Conservation (phyloP, 2,888 invertebrate species). For the Lasioglossum leucozonium region DNA sequence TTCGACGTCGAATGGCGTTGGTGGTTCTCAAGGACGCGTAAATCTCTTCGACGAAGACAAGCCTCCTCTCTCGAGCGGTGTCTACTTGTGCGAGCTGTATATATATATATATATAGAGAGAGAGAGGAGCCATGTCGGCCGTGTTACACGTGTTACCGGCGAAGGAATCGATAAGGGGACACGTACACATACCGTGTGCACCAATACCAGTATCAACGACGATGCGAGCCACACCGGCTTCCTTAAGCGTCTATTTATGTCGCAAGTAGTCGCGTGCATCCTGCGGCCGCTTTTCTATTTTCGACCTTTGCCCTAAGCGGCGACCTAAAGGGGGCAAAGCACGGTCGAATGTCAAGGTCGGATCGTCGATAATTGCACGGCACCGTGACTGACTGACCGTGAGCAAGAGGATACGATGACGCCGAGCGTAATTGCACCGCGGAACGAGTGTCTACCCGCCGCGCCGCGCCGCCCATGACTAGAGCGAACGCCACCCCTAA, state of each 20-base stretch:
- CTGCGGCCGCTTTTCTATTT: slow-evolving; percentile 70
- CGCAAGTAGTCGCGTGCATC: slow-evolving; percentile 72
- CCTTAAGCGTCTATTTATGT: slow-evolving; percentile 67
- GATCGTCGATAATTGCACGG: slow-evolving; percentile 57
- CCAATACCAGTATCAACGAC: not conserved
- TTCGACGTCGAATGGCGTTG: slow-evolving; percentile 57
- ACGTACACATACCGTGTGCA: slow-evolving; percentile 12
- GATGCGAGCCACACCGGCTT: slow-evolving; percentile 30
- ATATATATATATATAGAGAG: not conserved
- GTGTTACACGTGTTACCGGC: slow-evolving; percentile 36
- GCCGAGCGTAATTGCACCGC: slow-evolving; percentile 16
- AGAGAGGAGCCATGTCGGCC: slow-evolving; percentile 1
- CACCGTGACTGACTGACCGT: slow-evolving; percentile 15
- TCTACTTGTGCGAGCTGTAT: not conserved
- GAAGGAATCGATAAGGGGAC: slow-evolving; percentile 55
- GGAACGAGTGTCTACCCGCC: not conserved
- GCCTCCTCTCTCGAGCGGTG: not conserved
- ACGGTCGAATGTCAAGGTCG: slow-evolving; percentile 71
- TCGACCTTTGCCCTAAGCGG: slow-evolving; percentile 61
- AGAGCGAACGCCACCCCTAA: not conserved
- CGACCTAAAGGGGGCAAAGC: slow-evolving; percentile 20
- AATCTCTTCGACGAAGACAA: slow-evolving; percentile 58
- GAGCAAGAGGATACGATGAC: slow-evolving; percentile 13
- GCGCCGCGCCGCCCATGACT: not conserved
- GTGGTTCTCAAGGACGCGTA: slow-evolving; percentile 65